Base-by-base conservation (phyloP, 2,888 invertebrate species). In the Panorpa germanica region DNA sequence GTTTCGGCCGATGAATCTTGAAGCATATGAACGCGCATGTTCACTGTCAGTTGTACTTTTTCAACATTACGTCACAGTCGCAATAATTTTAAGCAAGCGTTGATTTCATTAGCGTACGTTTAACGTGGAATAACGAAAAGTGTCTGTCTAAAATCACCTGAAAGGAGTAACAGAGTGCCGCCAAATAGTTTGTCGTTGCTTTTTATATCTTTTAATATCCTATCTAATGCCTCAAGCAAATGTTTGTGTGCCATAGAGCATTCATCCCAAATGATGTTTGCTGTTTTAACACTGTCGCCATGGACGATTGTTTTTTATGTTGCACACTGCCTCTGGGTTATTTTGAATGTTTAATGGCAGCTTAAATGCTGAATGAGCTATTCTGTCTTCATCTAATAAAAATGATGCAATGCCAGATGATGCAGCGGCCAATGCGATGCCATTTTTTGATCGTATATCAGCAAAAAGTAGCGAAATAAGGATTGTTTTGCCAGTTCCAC, bases 381-480 rank as follows among this genome's bases (percentile, higher is more conserved):
- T n/a, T 37, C 45, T 31, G 7, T 43, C 43, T 15, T 48, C 46
- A 23, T 44, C 40, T 10, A 59, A 35, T 17, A 57, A 41, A n/a
- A 49, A 55, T 5, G 55, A 52, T 17, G 54, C 54, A 35, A 58
- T 56, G 7, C 54, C 54, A 5, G 53, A 54, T 17, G 46, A 51
- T 5, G 51, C 50, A 16, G 52, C 35, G 5, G 48, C 45, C 22
- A 53, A 29, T n/a, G 46, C 47, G 18, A 47, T 44, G 2, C 38
- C 33, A 35, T 43, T 40, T 34, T 44, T 29, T 23, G 39, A 39
- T 33, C 49, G 41, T 31, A 53, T 41, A 29, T 39, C 34, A n/a
- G 48, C 48, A 7, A 53, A 35, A 18, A 56, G 32, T 18, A 51
- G 34, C 17, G 41, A 44, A 25, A 55, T 47, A 2, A 55, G 32